These are phyloP conservation scores for Mimachlamys varia DNA, from an alignment of 2,888 invertebrate species.

Conservation along the genomic window DNA sequence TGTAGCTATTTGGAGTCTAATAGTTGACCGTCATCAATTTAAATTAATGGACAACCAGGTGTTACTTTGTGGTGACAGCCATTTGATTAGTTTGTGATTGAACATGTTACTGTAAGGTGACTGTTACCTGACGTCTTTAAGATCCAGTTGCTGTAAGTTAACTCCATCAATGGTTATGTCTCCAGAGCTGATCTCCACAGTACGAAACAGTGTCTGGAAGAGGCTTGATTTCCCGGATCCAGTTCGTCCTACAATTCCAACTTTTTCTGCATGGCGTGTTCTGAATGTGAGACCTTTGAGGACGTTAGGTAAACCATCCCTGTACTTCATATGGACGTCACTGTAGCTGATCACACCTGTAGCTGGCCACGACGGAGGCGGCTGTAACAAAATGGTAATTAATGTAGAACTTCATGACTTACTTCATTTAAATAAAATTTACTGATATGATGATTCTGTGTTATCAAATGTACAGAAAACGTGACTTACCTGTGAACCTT, in stretches of 20 bases:
- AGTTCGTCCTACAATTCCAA: slow-evolving; percentile 92
- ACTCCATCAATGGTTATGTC: slow-evolving; percentile 91
- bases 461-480: slow-evolving; percentile 54
- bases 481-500: slow-evolving; percentile 70
- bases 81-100: no score
- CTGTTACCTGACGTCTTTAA: slow-evolving; percentile 88
- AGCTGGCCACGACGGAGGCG: slow-evolving; percentile 80
- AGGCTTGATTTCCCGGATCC: slow-evolving; percentile 97
- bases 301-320: slow-evolving; percentile 86
- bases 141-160: slow-evolving; percentile 87
- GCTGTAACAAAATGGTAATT: slow-evolving; percentile 60
- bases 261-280: slow-evolving; percentile 92
- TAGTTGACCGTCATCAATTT: no score
- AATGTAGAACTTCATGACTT: background rate
- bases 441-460: background rate
- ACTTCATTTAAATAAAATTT: background rate
- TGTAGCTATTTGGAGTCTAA: no score
- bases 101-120: background rate
- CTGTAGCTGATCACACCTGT: slow-evolving; percentile 91
- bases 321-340: slow-evolving; percentile 85
- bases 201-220: slow-evolving; percentile 90
- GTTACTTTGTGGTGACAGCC: background rate
- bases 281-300: slow-evolving; percentile 88
- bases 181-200: slow-evolving; percentile 88
- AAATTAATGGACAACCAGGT: background rate